Evolutionary conservation across 1,140 invertebrate species (phyloP).

Genomic region (Anoplolepis gracilipes): DNA sequence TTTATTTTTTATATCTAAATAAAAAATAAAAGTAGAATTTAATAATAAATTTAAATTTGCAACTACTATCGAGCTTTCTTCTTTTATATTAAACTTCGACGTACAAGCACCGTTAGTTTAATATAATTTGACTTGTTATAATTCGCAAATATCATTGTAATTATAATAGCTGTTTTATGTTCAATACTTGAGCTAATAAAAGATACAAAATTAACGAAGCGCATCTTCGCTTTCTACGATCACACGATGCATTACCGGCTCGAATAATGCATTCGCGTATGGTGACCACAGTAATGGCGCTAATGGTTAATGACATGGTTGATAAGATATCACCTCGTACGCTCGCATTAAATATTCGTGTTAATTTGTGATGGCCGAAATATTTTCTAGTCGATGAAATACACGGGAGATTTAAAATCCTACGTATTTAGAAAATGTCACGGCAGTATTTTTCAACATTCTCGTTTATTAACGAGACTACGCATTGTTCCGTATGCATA

Average conservation of each 20-base stretch:
- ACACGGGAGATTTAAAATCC: constrained; percentile 10
- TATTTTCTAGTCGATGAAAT: constrained; percentile 17
- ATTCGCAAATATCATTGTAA: constrained; percentile 13
- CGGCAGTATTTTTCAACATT: constrained; percentile 19
- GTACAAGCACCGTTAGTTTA: not conserved
- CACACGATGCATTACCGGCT: constrained; percentile 25
- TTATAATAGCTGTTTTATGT: constrained; percentile 26
- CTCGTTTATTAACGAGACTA: constrained; percentile 20
- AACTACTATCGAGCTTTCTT: not conserved
- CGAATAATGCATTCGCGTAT: constrained; percentile 29
- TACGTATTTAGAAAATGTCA: not conserved
- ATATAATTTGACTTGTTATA: not conserved
- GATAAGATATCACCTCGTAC: constrained; percentile 41
- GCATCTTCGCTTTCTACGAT: not conserved
- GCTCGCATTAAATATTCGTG: constrained; percentile 26
- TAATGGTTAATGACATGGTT: constrained; percentile 54
- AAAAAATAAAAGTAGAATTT: not conserved
- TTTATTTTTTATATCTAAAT: not conserved
- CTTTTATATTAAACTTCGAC: not conserved
- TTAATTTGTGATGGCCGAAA: constrained; percentile 14
- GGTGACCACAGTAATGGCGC: constrained; percentile 22
- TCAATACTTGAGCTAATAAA: constrained; percentile 12
- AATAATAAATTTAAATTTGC: not conserved
- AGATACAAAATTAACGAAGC: constrained; percentile 18
- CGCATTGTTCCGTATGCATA: not conserved